Evolutionary conservation across 2,113 vertebrate species (phyloP), one percentile per base, ranked within the genome.

Genomic region (Antechinus flavipes): DNA sequence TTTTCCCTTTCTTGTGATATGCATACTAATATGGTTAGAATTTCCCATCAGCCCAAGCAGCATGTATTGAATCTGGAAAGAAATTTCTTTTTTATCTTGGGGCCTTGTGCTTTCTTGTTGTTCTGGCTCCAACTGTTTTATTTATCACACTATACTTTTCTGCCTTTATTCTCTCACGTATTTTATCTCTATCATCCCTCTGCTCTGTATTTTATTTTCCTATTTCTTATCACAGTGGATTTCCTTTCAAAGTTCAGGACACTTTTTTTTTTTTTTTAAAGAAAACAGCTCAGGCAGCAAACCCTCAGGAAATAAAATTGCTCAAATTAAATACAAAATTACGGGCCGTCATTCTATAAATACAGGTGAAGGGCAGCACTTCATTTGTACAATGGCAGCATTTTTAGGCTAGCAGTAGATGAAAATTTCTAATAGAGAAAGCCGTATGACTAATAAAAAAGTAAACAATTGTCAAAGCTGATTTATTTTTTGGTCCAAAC

Each of bases 161-260:
- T 94, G 53, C 26, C 22, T 97, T 96, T 96, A 92, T 96, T 96
- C 55, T 97, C 55, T 95, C 90, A 91, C 61, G 24, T 95, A 53
- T 94, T 94, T 96, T 96, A 96, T 95, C 53, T 95, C 93, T 90
- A 93, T 97, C 84, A 92, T 94, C 5, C 25, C 61, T 23, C 91
- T 68, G 94, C 91, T 95, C 92, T 95, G 90, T 91, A 90, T 94
- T 96, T 96, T 97, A 94, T 95, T 96, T 97, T 95, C 58, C 54
- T 91, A 93, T 95, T 97, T 96, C 76, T 50, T 92, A 91, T 94
- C 35, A 93, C 93, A 92, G 1, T 93, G 54, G 90, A 95, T 97
- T 93, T 96, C 53, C 42, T 93, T 95, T 93, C 42, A 92, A 96
- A 95, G 68, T 95, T 96, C 27, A 95, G 89, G 56, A 54, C 12